Base-by-base conservation (phyloP, 2,797 vertebrate species). In the Microhierax caerulescens region DNA sequence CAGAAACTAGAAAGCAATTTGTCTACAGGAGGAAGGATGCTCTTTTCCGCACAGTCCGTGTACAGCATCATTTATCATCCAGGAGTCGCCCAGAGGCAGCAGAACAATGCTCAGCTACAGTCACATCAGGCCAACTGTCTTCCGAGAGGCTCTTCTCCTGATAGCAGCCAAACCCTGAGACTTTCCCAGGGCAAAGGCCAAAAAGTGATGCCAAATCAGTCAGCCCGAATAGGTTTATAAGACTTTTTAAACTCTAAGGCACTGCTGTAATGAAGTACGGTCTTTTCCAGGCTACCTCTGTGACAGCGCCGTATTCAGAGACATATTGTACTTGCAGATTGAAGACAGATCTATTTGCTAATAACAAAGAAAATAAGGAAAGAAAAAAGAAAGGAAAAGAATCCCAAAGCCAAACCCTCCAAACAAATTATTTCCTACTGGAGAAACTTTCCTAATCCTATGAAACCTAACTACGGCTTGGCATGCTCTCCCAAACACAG, bases 1-100 rank as follows among this genome's bases (percentile, higher is more conserved):
- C 72, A 93, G 78, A 93, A 91, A 75, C 68, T 45, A 83, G 81
- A 78, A 96, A 86, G 80, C 56, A 95, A 97, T 97, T 96, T 97
- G 95, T 96, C 80, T 83, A 57, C 30, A 48, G 69, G 70, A 93
- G 89, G 93, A 94, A 94, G 89, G 94, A 80, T 80, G 91, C 57
- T 93, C 45, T 97, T 96, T 95, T 86, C 87, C 91, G 87, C 85
- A 70, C 60, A 93, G 47, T 93, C 85, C 0, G 1, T 74, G 95
- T 83, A 78, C 67, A 93, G 82, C 47, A 85, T 83, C 93, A 97
- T 97, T 92, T 93, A 91, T 97, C 96, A 96, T 32, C 56, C 8
- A 54, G 53, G 64, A 88, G 70, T 64, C 2, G 7, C 68, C 78
- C 25, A 11, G 85, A 60, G 3, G 93, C 67, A 92, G 88, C 34